Percentiles rank a stretch among this genome's conserved stretches.
These are phyloP conservation scores for Kobus ellipsiprymnus DNA, from an alignment of 2,113 vertebrate genomes.

Conservation along the genomic window DNA sequence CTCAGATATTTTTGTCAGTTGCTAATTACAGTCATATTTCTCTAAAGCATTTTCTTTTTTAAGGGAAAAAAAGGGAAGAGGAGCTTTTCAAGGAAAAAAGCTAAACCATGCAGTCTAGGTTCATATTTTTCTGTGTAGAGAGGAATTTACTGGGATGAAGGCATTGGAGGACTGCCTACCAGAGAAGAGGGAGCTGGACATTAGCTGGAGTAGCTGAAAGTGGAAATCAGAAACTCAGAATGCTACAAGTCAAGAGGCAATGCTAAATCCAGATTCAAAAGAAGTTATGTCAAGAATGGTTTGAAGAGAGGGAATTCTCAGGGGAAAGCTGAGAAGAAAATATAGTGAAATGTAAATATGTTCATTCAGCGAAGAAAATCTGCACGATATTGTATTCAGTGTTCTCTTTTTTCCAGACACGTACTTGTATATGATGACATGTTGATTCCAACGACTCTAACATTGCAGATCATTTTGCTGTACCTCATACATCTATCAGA, in stretches of 20 bases:
- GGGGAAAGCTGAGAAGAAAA: not conserved
- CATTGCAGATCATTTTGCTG: not conserved
- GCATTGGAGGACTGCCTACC: not conserved
- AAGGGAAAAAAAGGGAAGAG: slow-evolving; percentile 80
- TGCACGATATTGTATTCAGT: not conserved
- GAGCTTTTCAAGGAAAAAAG: slow-evolving; percentile 82
- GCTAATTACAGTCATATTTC: slow-evolving; percentile 97
- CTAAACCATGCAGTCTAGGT: slow-evolving; percentile 53
- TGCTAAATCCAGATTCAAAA: not conserved
- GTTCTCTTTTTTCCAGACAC: not conserved
- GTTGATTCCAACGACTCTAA: not conserved
- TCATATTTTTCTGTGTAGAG: slow-evolving; percentile 71
- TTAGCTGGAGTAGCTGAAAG: not conserved
- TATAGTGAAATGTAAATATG: not conserved
- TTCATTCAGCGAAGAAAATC: not conserved
- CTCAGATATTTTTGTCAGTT: slow-evolving; percentile 97
- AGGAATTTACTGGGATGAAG: slow-evolving; percentile 56
- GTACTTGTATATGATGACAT: not conserved
- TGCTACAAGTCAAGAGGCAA: not conserved
- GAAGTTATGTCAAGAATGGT: not conserved
- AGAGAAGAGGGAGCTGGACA: not conserved
- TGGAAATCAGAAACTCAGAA: not conserved
- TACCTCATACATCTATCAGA: not conserved
- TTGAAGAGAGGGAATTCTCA: not conserved
- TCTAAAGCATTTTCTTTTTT: slow-evolving; percentile 84